These are phyloP conservation scores for Hirudo medicinalis DNA, from an alignment of 1,140 invertebrate genomes.

Conservation along the genomic window DNA sequence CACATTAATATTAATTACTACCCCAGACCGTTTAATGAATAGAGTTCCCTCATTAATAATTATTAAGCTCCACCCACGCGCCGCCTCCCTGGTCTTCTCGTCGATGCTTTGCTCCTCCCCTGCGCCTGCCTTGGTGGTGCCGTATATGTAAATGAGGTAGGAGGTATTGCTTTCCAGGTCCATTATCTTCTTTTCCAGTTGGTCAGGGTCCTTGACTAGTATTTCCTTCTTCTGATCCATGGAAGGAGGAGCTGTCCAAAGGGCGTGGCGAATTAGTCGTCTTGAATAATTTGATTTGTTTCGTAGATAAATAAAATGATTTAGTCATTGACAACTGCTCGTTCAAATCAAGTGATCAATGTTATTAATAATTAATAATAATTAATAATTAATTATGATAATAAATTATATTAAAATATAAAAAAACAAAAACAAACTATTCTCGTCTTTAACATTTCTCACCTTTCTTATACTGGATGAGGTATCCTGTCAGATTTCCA, in stretches of 20 bases:
- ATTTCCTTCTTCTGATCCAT: conserved; percentile 15
- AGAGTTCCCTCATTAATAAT: too few relatives aligned
- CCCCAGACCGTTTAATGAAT: too few relatives aligned
- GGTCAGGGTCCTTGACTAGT: conserved; percentile 13
- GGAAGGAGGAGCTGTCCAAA: background rate
- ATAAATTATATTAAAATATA: too few relatives aligned
- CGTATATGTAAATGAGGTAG: conserved; percentile 16
- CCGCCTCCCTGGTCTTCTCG: background rate
- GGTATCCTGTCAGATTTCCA: conserved; percentile 75
- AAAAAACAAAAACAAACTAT: too few relatives aligned
- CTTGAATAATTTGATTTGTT: too few relatives aligned
- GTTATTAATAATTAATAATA: too few relatives aligned
- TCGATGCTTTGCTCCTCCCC: conserved; percentile 10
- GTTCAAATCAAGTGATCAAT: too few relatives aligned
- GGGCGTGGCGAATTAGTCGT: too few relatives aligned
- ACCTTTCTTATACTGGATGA: conserved; percentile 71
- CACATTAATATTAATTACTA: background rate
- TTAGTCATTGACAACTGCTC: too few relatives aligned
- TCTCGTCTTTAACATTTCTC: conserved; percentile 29
- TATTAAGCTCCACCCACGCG: background rate
- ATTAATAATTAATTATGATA: too few relatives aligned
- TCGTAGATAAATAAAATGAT: too few relatives aligned
- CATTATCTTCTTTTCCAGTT: conserved; percentile 14
- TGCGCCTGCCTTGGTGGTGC: conserved; percentile 11
- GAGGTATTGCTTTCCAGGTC: conserved; percentile 15